Conservation (phyloP, 2,113 vertebrate genomes). For the Takifugu flavidus region DNA sequence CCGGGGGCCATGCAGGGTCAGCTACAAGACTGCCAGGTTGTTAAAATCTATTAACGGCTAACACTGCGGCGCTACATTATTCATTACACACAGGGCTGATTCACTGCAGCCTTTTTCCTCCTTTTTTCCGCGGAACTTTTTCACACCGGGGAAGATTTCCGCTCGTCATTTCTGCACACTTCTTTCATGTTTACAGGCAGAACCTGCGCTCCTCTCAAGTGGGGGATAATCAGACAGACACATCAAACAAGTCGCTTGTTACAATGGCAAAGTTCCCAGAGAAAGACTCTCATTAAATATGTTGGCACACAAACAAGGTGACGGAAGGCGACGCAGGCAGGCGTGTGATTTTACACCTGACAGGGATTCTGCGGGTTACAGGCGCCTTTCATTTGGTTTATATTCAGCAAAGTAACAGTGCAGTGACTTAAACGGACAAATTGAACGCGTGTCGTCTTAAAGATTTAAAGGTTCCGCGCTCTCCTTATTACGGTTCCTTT, state of each 20-base stretch:
- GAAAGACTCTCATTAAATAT: slow-evolving; percentile 66
- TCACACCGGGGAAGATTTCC: slow-evolving; percentile 24
- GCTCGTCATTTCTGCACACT: slow-evolving; percentile 48
- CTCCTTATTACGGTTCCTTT: slow-evolving; percentile 46
- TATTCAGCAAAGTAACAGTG: slow-evolving; percentile 52
- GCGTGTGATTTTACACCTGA: slow-evolving; percentile 54
- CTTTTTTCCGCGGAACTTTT: slow-evolving; percentile 22
- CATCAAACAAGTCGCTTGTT: slow-evolving; percentile 66
- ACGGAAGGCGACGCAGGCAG: slow-evolving; percentile 38
- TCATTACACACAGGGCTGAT: slow-evolving; percentile 54
- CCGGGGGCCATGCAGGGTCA: slow-evolving; percentile 55
- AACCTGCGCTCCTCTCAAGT: slow-evolving; percentile 51
- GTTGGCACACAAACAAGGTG: slow-evolving; percentile 61
- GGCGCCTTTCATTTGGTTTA: slow-evolving; percentile 53
- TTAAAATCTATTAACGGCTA: slow-evolving; percentile 71
- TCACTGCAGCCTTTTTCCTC: slow-evolving; percentile 46
- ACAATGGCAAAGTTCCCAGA: slow-evolving; percentile 54
- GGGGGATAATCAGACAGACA: slow-evolving; percentile 66
- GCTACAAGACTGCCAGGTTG: slow-evolving; percentile 64
- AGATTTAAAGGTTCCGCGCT: slow-evolving; percentile 44
- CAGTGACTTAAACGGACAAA: slow-evolving; percentile 63
- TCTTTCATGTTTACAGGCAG: slow-evolving; percentile 60
- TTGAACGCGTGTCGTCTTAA: slow-evolving; percentile 33
- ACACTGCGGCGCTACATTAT: slow-evolving; percentile 67
- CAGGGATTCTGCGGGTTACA: slow-evolving; percentile 41